phyloP scores from a whole-genome alignment of 2,797 vertebrate species.

The Chiroxiphia lanceolata region DNA sequence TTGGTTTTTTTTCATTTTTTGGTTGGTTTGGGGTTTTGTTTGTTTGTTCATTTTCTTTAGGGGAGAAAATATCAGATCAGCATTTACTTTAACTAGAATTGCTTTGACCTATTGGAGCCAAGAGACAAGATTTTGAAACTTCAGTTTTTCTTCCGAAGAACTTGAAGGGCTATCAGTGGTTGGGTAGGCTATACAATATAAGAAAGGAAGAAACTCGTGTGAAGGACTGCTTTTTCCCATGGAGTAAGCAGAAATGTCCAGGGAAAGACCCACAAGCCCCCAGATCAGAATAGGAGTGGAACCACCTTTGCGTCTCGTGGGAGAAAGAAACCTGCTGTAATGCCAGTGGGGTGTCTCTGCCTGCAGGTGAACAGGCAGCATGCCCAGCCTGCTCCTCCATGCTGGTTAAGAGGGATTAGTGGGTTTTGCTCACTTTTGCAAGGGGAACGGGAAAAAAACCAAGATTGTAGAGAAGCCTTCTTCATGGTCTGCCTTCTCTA shows the following conservation, averaged over 20 bases:
- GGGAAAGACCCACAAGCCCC: neutral
- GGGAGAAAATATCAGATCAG: neutral
- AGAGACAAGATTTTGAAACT: neutral
- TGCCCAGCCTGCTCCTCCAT: neutral
- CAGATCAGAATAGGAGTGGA: neutral
- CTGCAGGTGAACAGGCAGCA: neutral
- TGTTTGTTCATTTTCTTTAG: neutral
- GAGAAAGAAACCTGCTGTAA: neutral
- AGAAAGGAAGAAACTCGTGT: neutral
- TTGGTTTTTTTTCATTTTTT: neutral
- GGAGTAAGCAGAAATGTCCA: neutral
- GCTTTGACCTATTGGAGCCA: neutral
- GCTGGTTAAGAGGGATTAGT: neutral
- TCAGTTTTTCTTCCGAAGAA: neutral
- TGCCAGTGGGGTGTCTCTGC: fast-evolving
- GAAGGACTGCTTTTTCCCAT: neutral
- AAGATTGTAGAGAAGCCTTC: neutral
- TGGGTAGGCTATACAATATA: neutral
- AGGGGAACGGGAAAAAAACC: neutral
- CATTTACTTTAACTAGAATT: neutral
- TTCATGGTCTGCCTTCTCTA: fast-evolving
- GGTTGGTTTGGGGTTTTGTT: neutral
- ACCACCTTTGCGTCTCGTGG: neutral
- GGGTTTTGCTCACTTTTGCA: neutral
- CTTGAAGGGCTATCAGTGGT: neutral